Evolutionary conservation across 2,797 vertebrate genomes (phyloP).

Genomic region (Neosilurus hyrtlii): DNA sequence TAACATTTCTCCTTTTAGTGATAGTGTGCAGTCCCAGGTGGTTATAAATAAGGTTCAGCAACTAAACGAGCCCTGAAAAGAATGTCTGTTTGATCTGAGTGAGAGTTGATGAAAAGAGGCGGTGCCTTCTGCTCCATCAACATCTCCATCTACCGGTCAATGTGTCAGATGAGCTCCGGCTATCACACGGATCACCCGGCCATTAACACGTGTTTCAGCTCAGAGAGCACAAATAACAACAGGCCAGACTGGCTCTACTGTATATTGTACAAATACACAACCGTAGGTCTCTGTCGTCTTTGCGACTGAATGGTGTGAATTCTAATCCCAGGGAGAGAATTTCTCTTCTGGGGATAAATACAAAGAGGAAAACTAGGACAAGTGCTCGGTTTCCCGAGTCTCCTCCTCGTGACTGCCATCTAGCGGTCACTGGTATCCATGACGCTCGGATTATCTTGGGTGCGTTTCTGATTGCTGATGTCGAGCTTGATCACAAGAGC

Average conservation of each 20-base stretch:
- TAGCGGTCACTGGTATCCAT: background rate
- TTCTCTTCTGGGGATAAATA: background rate
- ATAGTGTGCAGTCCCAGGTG: background rate
- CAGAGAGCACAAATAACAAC: slow-evolving; percentile 2
- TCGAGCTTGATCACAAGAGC: slow-evolving; percentile 14
- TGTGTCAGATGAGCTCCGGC: slow-evolving; percentile 17
- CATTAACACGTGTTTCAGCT: slow-evolving; percentile 37
- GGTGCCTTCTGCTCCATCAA: slow-evolving; percentile 30
- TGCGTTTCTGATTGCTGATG: background rate
- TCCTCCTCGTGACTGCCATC: slow-evolving; percentile 8
- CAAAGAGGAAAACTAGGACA: background rate
- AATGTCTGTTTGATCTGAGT: background rate
- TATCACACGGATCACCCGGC: slow-evolving; percentile 29
- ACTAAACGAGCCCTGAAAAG: background rate
- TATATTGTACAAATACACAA: slow-evolving; percentile 32
- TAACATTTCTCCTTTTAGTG: too few relatives aligned
- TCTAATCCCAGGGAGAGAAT: background rate
- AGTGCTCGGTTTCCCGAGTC: background rate
- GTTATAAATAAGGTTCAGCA: background rate
- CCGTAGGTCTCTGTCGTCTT: background rate
- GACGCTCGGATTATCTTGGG: background rate
- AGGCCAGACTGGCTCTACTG: slow-evolving; percentile 8
- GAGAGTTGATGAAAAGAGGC: background rate
- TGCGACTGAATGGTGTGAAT: background rate
- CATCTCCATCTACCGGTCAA: background rate